These are phyloP conservation scores for Xiphydria camelus DNA, from an alignment of 2,888 invertebrate genomes.

Conservation along the genomic window DNA sequence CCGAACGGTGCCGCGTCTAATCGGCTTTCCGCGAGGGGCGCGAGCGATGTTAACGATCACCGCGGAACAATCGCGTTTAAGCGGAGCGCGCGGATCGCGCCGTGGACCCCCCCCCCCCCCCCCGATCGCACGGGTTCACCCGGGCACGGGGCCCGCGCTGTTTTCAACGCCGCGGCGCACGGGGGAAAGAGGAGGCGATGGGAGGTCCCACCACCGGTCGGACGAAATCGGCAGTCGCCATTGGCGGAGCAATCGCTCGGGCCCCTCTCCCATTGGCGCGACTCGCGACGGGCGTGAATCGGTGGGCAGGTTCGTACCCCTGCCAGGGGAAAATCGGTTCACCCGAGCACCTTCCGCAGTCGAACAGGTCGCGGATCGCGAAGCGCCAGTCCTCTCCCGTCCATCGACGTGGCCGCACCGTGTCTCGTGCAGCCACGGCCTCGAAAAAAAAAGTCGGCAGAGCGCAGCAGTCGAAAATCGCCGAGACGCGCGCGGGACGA, in stretches of 20 bases:
- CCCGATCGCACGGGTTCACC: too few species aligned
- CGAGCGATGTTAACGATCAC: too few species aligned
- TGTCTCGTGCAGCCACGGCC: constrained; percentile 35
- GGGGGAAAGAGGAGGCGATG: too few species aligned
- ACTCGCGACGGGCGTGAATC: constrained; percentile 25
- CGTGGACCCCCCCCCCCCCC: too few species aligned
- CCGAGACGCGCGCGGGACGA: background rate
- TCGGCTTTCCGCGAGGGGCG: too few species aligned
- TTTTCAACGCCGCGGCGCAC: too few species aligned
- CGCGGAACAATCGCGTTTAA: too few species aligned
- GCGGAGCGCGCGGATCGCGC: too few species aligned
- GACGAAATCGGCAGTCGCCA: constrained; percentile 10
- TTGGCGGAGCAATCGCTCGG: constrained; percentile 30
- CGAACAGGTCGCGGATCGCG: constrained; percentile 51
- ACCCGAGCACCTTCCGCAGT: constrained; percentile 40
- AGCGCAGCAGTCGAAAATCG: background rate
- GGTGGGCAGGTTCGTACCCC: constrained; percentile 27
- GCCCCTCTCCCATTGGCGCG: constrained; percentile 25
- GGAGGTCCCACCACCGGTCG: background rate
- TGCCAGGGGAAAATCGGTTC: constrained; percentile 25
- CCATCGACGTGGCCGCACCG: constrained; percentile 55
- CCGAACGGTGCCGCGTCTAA: too few species aligned
- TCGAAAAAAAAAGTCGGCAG: constrained; percentile 1
- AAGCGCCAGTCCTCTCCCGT: constrained; percentile 55
- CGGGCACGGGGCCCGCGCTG: too few species aligned